Evolutionary conservation across 1,140 invertebrate genomes (phyloP).

Genomic region (Eubasilissa regina): DNA sequence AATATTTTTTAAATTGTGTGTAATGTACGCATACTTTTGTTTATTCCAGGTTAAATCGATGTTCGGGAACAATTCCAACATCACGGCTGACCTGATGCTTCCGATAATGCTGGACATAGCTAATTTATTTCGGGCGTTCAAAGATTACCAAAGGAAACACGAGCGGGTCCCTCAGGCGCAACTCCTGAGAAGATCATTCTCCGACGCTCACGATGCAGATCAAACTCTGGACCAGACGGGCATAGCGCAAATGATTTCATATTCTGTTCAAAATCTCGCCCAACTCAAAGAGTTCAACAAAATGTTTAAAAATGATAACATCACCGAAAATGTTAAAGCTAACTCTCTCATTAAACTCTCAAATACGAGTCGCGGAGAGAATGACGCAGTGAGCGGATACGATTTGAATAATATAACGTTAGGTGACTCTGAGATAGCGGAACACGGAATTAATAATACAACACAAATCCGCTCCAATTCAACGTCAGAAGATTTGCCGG

Average conservation of each 20-base stretch:
- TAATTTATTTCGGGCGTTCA: constrained; percentile 72
- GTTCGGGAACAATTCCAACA: constrained; percentile 72
- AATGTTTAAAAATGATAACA: neutral
- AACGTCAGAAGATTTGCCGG: constrained; percentile 61
- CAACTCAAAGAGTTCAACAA: neutral
- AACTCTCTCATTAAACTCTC: neutral
- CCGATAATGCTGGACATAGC: constrained; percentile 78
- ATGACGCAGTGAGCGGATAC: neutral
- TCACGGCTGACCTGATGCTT: constrained; percentile 74
- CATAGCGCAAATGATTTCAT: constrained; percentile 5
- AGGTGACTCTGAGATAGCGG: neutral
- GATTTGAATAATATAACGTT: neutral
- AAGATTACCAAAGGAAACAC: constrained; percentile 64
- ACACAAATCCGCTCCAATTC: constrained; percentile 58
- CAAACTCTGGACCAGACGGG: neutral
- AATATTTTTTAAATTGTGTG: no score
- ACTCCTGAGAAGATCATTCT: constrained; percentile 66
- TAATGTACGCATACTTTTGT: constrained; percentile 12
- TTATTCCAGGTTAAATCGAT: constrained; percentile 73
- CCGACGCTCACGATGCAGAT: constrained; percentile 45
- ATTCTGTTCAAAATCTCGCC: constrained; percentile 8
- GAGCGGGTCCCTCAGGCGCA: constrained; percentile 64
- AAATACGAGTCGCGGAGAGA: neutral
- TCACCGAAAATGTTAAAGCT: neutral
- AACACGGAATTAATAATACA: constrained; percentile 54